Conservation (phyloP, 2,888 invertebrate genomes). For the Stegophylla sp. region DNA sequence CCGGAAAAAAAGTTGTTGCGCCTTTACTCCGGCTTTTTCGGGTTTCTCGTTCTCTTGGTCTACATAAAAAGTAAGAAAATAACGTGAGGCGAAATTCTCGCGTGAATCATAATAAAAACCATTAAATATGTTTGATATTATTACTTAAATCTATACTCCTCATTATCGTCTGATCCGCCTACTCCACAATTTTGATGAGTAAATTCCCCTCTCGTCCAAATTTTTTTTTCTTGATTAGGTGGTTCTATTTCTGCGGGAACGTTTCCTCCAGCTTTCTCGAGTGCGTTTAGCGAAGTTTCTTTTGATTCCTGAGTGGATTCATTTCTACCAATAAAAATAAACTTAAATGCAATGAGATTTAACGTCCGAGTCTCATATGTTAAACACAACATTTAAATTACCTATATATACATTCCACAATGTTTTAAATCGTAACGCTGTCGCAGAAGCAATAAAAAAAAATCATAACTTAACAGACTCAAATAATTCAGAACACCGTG, state of each 20-base stretch:
- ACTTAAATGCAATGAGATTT: conserved; percentile 2
- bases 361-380: neutral
- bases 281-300: conserved; percentile 16
- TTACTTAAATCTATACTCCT: conserved; percentile 64
- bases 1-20: conserved; percentile 43
- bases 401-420: conserved; percentile 29
- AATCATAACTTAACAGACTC: conserved; percentile 1
- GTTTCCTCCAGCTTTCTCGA: neutral
- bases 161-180: conserved; percentile 67
- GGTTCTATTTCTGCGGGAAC: conserved; percentile 8
- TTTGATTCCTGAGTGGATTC: conserved; percentile 45
- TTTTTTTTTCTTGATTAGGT: conserved; percentile 66
- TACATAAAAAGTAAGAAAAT: neutral
- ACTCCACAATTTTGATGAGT: conserved; percentile 76
- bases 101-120: too few species aligned
- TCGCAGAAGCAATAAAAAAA: conserved; percentile 25
- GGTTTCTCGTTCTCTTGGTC: conserved; percentile 44
- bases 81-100: too few species aligned
- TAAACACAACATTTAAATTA: conserved; percentile 8
- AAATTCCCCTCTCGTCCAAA: conserved; percentile 79
- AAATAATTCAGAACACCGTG: conserved; percentile 35
- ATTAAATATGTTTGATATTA: neutral
- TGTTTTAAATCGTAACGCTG: neutral
- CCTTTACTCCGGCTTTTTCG: conserved; percentile 39
- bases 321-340: conserved; percentile 50